Base-by-base conservation (phyloP, 2,888 invertebrate species). In the Campoplex capitator region DNA sequence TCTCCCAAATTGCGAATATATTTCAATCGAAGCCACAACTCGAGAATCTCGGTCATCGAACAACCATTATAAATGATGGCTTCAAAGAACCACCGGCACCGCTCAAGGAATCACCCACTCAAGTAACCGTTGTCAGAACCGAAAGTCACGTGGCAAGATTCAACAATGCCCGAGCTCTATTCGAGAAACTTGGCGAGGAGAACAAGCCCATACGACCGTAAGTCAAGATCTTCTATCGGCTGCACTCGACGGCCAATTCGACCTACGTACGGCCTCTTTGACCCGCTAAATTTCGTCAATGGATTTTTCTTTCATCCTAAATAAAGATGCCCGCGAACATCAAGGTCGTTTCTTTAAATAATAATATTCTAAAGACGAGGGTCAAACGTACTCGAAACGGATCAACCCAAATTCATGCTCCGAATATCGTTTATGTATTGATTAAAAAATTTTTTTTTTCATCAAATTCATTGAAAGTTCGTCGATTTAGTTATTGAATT, bases 131-230 rank as follows among this genome's bases (percentile, higher is more conserved):
- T 70, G 97, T 97, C 85, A 96, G 98, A 88, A 98, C 98, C 28
- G 98, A 98, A 95, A 98, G 98, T 92, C 98, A 98, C 94, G 96
- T 98, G 92, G 97, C 98, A n/a, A 95, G 98, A 88, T 98, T 98
- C 94, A 98, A 98, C 94, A 98, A 97, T 94, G 98, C 98, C 3
- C 96, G 98, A 88, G 98, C 98, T 65, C 95, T 98, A 83, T 98
- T 98, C 94, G 98, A 98, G 94, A 98, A 98, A 93, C 95, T 98
- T 89, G 97, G 98, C 91, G 96, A 97, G 94, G 97, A 97, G 94
- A 96, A 96, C 94, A 96, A 96, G 90, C 95, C 96, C 42, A 92
- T 90, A 88, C 91, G 89, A 89, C 93, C 91, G 94, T 93, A 90
- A 93, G 93, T 90, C 45, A 23, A 62, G 23, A 65, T 48, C 2